These are phyloP conservation scores for Tautogolabrus adspersus DNA, from an alignment of 2,113 vertebrate genomes.

Conservation along the genomic window DNA sequence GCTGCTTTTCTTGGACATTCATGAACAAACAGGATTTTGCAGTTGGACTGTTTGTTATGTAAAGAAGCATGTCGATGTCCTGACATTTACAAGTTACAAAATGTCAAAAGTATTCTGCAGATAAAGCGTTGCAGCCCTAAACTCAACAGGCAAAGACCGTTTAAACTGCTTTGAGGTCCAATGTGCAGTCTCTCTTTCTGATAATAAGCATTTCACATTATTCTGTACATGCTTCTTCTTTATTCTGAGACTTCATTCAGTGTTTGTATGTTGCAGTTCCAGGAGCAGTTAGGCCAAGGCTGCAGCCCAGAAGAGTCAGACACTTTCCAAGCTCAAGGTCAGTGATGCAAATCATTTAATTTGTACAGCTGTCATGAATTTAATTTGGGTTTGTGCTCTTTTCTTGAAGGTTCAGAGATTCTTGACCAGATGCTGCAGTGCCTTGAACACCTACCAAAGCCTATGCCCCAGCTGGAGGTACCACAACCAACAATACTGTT, in stretches of 20 bases:
- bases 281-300: constrained; percentile 81
- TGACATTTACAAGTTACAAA: too few species aligned
- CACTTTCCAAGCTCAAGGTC: constrained; percentile 82
- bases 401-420: constrained; percentile 79
- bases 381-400: not conserved
- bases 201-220: too few species aligned
- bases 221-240: not conserved
- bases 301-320: constrained; percentile 82
- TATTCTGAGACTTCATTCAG: not conserved
- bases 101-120: too few species aligned
- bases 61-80: too few species aligned
- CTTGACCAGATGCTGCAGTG: constrained; percentile 86
- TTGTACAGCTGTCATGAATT: not conserved
- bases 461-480: constrained; percentile 86
- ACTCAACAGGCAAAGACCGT: too few species aligned
- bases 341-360: not conserved
- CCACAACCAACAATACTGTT: not conserved
- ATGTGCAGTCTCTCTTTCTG: too few species aligned
- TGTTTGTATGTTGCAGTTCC: constrained; percentile 68
- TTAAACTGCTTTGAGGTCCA: too few species aligned
- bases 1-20: too few species aligned
- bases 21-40: too few species aligned
- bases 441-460: constrained; percentile 86
- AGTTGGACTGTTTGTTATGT: too few species aligned
- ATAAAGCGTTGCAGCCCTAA: too few species aligned